These are phyloP conservation scores for Tragopan temminckii DNA, from an alignment of 2,797 vertebrate species.

Conservation along the genomic window DNA sequence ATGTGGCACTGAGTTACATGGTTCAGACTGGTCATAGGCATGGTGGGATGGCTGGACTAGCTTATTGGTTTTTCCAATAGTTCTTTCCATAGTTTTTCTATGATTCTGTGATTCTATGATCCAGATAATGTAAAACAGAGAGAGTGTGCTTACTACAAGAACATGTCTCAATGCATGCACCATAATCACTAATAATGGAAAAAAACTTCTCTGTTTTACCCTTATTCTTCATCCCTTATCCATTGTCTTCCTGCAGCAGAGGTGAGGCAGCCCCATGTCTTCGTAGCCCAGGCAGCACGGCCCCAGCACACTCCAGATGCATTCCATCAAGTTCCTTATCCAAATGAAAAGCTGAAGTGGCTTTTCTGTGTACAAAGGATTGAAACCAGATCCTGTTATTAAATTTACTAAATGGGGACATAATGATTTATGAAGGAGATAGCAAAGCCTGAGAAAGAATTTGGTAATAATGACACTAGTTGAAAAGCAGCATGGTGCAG, in stretches of 20 bases:
- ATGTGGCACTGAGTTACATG: too few species aligned
- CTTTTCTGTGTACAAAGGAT: conserved; percentile 21
- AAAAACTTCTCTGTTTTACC: accelerated
- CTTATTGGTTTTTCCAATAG: too few species aligned
- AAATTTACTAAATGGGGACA: conserved; percentile 21
- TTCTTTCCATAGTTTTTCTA: too few species aligned
- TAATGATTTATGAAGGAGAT: conserved; percentile 48
- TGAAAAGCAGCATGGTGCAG: background rate
- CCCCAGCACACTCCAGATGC: background rate
- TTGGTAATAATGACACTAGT: background rate
- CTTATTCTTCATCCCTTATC: background rate
- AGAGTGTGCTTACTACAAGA: background rate
- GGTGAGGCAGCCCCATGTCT: background rate
- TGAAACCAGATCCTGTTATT: conserved; percentile 66
- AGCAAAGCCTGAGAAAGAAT: conserved; percentile 42
- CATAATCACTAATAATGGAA: background rate
- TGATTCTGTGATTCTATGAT: too few species aligned
- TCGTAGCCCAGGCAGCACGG: background rate
- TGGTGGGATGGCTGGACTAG: too few species aligned
- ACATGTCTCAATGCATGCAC: background rate
- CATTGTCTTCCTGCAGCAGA: background rate
- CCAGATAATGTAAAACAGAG: background rate
- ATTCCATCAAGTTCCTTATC: conserved; percentile 10
- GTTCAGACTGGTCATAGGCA: too few species aligned
- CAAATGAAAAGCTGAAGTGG: conserved; percentile 18